Percentiles rank a stretch among this genome's conserved stretches.
phyloP scores from a whole-genome alignment of 2,888 invertebrate species.

The Acanthopleura granulata region DNA sequence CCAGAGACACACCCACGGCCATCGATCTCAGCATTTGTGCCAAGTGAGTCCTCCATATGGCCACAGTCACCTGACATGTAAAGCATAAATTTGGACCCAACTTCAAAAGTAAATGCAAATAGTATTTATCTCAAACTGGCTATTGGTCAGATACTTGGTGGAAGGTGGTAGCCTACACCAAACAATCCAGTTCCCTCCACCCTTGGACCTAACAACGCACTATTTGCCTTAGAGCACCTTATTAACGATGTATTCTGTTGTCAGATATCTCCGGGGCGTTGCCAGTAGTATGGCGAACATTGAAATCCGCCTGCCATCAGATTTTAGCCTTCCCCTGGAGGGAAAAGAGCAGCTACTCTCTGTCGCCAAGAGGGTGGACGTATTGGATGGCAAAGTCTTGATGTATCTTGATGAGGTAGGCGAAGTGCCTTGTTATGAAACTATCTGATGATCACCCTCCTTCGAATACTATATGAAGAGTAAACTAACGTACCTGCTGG shows the following conservation, averaged over 20 bases:
- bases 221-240: too few species aligned
- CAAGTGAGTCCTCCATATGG: background rate
- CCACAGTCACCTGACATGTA: too few species aligned
- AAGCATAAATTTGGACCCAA: background rate
- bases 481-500: too few species aligned
- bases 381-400: conserved; percentile 1
- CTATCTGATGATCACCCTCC: too few species aligned
- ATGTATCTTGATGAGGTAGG: background rate
- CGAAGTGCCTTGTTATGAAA: background rate
- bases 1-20: background rate
- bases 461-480: too few species aligned
- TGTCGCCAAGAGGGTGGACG: background rate
- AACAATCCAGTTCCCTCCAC: background rate
- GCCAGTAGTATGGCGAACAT: conserved; percentile 6
- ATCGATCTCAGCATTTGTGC: background rate
- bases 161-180: background rate
- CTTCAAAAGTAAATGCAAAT: too few species aligned
- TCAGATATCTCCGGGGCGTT: background rate
- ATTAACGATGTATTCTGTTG: too few species aligned
- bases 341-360: background rate
- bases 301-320: conserved; percentile 4
- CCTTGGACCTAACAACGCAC: background rate
- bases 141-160: background rate
- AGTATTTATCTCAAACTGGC: background rate
- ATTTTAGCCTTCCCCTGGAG: background rate